Base-by-base conservation (phyloP, 2,797 vertebrate species). In the Sebastes iracundus region DNA sequence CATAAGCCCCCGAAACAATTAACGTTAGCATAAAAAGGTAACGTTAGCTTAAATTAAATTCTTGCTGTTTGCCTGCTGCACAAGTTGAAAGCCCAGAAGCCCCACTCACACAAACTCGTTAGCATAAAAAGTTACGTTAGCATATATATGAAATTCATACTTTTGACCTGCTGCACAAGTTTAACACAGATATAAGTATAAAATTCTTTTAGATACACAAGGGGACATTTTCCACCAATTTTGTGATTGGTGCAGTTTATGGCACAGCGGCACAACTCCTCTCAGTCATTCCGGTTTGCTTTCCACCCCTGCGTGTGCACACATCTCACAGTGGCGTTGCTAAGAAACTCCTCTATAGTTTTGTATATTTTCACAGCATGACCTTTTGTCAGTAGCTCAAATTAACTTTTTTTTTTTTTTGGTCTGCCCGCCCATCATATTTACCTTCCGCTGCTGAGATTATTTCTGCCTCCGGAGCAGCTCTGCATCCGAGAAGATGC, bases 391-490 rank as follows among this genome's bases (percentile, higher is more conserved):
- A 30, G 14, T 1, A 1, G 32, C 53, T 67, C 16, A 61, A 66
- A 75, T 63, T 8, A 67, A 32, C 20, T 7, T 18, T 4, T 49
- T 72, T 35, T 66, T 66, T 6, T 62, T 9, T 14, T 6, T 6
- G 9, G n/a, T 28, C 20, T 56, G 3, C 38, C 27, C 13, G 4
- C 38, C 23, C 16, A 23, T 74, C 33, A 68, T 77, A 65, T 82
- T 76, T 79, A 81, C 59, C 62, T 80, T 80, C 58, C 16, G 60
- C 56, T 35, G 33, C 27, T 65, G 68, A 65, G 71, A 59, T 60
- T 27, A 33, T 69, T 69, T 69, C 72, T 63, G 46, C 60, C 81
- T 81, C 56, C 33, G 30, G 55, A 56, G 53, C 23, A 14, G 22
- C 81, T 81, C 22, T 30, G 30, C 55, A 28, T 84, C 62, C 52